These are phyloP conservation scores for Rhagologus leucostigma DNA, from an alignment of 2,113 vertebrate genomes.

Conservation along the genomic window DNA sequence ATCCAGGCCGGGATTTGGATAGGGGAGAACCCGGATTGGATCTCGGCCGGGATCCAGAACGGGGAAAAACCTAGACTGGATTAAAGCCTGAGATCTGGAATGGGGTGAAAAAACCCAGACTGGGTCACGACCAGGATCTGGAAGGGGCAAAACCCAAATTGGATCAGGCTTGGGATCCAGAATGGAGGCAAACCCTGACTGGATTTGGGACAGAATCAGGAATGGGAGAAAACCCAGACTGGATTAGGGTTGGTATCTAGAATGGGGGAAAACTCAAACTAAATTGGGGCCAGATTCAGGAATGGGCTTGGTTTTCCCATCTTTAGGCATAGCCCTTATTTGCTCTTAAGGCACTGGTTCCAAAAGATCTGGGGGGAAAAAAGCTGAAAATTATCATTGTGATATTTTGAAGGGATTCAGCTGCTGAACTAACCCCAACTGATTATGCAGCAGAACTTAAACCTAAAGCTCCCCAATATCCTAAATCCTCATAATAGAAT, in stretches of 20 bases:
- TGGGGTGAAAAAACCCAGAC: rapidly evolving
- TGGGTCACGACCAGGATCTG: too few species aligned
- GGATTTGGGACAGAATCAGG: too few species aligned
- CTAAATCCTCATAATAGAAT: slow-evolving; percentile 33
- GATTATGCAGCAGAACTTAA: slow-evolving; percentile 15
- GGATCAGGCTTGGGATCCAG: neutral
- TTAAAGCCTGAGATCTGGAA: too few species aligned
- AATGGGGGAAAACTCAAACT: neutral
- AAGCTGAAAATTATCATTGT: neutral
- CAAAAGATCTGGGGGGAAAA: neutral
- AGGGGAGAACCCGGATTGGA: rapidly evolving
- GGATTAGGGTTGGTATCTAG: rapidly evolving
- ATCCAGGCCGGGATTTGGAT: rapidly evolving
- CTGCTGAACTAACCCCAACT: neutral
- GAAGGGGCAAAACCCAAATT: neutral
- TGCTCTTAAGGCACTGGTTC: neutral
- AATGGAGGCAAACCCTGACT: neutral
- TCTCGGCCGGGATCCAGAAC: neutral
- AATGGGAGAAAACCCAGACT: rapidly evolving
- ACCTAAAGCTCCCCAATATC: slow-evolving; percentile 7
- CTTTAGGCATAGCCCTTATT: neutral
- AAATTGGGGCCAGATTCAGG: rapidly evolving
- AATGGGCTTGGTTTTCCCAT: neutral
- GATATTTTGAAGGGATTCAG: neutral
- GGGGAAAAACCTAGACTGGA: neutral